A percentile compares a stretch with the other conserved stretches of the same genome.
Conservation (phyloP, 2,113 vertebrate genomes). For the Bostrychus sinensis region DNA sequence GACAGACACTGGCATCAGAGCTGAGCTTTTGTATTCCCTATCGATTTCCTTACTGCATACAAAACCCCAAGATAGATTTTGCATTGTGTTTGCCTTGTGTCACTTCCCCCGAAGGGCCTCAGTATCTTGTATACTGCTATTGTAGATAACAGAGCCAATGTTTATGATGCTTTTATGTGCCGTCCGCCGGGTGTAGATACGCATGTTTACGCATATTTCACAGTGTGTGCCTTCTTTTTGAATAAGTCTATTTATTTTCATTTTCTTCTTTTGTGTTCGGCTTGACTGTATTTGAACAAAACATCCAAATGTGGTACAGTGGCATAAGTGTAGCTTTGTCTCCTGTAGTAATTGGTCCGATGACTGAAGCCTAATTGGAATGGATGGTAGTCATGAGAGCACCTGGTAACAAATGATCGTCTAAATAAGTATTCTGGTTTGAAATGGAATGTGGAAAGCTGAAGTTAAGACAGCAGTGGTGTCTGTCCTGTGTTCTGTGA, state of each 20-base stretch:
- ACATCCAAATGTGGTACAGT: constrained; percentile 27
- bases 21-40: constrained; percentile 39
- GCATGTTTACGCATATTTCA: constrained; percentile 54
- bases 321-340: constrained; percentile 24
- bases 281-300: constrained; percentile 20
- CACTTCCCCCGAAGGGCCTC: constrained; percentile 36
- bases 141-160: constrained; percentile 45
- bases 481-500: constrained; percentile 68
- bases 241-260: constrained; percentile 30
- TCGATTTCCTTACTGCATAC: constrained; percentile 45
- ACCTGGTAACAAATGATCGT: constrained; percentile 70
- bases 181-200: constrained; percentile 50
- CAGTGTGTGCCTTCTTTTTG: constrained; percentile 37
- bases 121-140: constrained; percentile 55
- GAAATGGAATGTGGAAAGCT: constrained; percentile 66
- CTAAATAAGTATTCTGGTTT: constrained; percentile 67
- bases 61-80: constrained; percentile 18
- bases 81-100: constrained; percentile 39
- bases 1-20: constrained; percentile 26
- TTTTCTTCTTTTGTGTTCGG: constrained; percentile 11
- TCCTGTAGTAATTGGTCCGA: constrained; percentile 46
- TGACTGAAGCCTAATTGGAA: constrained; percentile 70
- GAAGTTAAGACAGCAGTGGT: constrained; percentile 61
- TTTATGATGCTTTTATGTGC: constrained; percentile 50
- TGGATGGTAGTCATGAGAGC: constrained; percentile 66